Evolutionary conservation across 2,888 invertebrate genomes (phyloP).

Genomic region (Cheilosia pagana): DNA sequence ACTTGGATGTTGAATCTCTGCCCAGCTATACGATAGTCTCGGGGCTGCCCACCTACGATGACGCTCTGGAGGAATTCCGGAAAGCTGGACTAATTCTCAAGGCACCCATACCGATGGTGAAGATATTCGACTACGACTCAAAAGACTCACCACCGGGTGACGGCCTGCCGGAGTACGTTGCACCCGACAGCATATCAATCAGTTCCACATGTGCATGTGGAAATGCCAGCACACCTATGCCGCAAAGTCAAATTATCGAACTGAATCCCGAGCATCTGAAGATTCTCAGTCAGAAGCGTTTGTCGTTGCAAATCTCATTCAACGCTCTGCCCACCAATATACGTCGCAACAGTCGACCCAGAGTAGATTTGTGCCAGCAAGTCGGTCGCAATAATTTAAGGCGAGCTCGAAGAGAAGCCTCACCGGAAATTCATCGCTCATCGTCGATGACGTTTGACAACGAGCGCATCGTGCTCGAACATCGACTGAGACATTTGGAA

Average conservation of each 20-base stretch:
- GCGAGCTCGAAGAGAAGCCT: slow-evolving; percentile 75
- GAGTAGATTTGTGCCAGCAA: slow-evolving; percentile 78
- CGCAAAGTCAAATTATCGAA: slow-evolving; percentile 80
- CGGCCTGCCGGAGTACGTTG: slow-evolving; percentile 59
- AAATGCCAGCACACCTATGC: slow-evolving; percentile 26
- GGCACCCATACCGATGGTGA: slow-evolving; percentile 81
- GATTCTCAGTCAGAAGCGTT: slow-evolving; percentile 81
- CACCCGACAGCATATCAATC: slow-evolving; percentile 78
- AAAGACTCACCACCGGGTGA: slow-evolving; percentile 74
- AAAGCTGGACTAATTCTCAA: slow-evolving; percentile 82
- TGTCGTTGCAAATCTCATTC: slow-evolving; percentile 82
- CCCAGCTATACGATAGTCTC: slow-evolving; percentile 87
- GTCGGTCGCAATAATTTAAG: slow-evolving; percentile 80
- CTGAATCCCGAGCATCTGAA: slow-evolving; percentile 82
- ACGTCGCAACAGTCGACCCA: slow-evolving; percentile 78
- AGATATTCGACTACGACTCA: slow-evolving; percentile 80
- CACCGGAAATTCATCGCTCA: slow-evolving; percentile 80
- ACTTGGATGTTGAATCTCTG: slow-evolving; percentile 85
- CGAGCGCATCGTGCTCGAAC: slow-evolving; percentile 79
- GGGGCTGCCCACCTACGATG: slow-evolving; percentile 87
- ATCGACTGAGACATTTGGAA: slow-evolving; percentile 78
- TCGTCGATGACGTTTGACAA: slow-evolving; percentile 78
- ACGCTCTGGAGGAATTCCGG: slow-evolving; percentile 86
- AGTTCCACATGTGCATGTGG: slow-evolving; percentile 80
- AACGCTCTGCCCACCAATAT: slow-evolving; percentile 77